Base-by-base conservation (phyloP, 92 coral and sea anemone genomes). In the Bergia puertoricense region DNA sequence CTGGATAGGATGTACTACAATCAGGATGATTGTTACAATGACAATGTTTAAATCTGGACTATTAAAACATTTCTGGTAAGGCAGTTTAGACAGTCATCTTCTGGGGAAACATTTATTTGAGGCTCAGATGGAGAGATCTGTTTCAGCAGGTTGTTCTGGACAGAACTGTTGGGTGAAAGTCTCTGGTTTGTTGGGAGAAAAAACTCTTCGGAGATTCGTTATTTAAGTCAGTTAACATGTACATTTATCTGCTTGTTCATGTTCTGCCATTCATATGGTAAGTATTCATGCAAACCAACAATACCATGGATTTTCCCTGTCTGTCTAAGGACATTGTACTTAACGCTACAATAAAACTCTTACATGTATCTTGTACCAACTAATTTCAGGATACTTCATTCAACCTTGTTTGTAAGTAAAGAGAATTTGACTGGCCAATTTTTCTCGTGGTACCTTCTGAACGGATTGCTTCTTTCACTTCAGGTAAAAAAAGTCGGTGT, bases 361-460 rank as follows among this genome's bases (percentile, higher is more conserved):
- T 84, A 71, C 87, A 30, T 36, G 67, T 69, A 48, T 84, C 44
- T 84, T 48, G 44, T 84, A 44, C 87, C 87, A 72, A 84, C 87
- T 16, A 41, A 71, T 84, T 84, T 84, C 87, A 84, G 87, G 87
- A 45, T 84, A 71, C 87, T 84, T 71, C 79, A 84, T 84, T 46
- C 79, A 37, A 84, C 79, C 48, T 84, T 84, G 68, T 84, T 84
- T 84, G 16, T 84, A 23, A 72, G 67, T 84, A 84, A 72, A 84
- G 86, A 83, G 66, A 83, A 20, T 83, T 83, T 84, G 48, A 15
- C 37, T 72, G 87, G 87, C 46, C 66, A 54, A 48, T 84, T 69
- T 84, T 72, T 72, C 59, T 16, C 79, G 69, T 84, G 87, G 87
- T 84, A 84, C 79, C 87, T 84, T 71, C 87, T 84, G 87, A 84